Conservation (phyloP, 2,797 vertebrate genomes). For the Periparus ater region DNA sequence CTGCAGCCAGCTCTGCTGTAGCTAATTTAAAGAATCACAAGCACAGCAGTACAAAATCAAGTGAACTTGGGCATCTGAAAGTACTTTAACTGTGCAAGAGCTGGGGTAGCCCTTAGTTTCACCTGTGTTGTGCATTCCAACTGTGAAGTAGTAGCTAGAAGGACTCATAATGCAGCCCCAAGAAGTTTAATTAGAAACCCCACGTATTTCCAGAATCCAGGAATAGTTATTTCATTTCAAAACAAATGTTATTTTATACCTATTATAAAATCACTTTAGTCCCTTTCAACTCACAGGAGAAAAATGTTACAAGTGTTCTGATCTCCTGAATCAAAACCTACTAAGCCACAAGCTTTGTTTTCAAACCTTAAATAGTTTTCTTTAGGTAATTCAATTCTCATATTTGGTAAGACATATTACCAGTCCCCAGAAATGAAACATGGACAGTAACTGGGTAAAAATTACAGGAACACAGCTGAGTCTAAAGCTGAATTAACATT, state of each 20-base stretch:
- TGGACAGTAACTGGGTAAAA: not conserved
- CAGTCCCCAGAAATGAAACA: not conserved
- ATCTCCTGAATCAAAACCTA: not conserved
- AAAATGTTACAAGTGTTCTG: not conserved
- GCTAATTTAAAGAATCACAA: slow-evolving; percentile 43
- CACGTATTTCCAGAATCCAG: not conserved
- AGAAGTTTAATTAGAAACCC: not conserved
- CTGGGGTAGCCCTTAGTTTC: not conserved
- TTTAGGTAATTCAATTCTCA: not conserved
- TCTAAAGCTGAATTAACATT: not conserved
- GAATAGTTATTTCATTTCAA: not conserved
- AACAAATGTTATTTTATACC: not conserved
- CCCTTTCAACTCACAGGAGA: not conserved
- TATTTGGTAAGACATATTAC: not conserved
- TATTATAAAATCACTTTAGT: not conserved
- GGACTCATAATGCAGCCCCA: not conserved
- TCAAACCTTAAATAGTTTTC: not conserved
- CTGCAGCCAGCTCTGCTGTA: slow-evolving; percentile 29
- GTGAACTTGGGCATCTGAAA: slow-evolving; percentile 1
- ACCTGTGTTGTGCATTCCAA: not conserved
- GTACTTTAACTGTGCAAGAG: not conserved
- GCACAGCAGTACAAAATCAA: slow-evolving; percentile 36
- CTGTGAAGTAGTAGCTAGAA: not conserved
- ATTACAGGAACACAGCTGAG: not conserved
- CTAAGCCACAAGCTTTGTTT: not conserved